Conservation (phyloP, 2,888 invertebrate species). For the Lasioglossum vierecki region DNA sequence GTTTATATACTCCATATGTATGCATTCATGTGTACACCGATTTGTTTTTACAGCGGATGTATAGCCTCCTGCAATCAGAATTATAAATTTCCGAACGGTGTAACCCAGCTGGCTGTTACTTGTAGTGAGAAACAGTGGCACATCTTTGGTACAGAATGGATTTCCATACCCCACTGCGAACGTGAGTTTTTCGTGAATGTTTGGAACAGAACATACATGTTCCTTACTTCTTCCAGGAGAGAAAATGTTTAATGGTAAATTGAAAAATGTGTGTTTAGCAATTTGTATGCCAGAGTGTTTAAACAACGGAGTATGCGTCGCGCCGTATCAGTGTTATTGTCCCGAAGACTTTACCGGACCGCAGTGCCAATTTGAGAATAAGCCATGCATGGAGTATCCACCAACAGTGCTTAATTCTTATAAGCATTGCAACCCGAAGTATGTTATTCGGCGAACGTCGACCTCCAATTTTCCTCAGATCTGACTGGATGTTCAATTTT, state of each 20-base stretch:
- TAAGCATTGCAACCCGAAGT: constrained; percentile 88
- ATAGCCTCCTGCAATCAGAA: constrained; percentile 84
- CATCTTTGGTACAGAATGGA: constrained; percentile 84
- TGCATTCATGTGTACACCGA: not conserved
- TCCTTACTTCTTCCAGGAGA: not conserved
- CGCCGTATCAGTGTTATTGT: constrained; percentile 91
- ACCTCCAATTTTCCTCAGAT: not conserved
- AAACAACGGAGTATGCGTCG: constrained; percentile 92
- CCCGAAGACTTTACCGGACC: constrained; percentile 89
- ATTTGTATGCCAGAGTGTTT: constrained; percentile 90
- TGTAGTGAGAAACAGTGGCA: constrained; percentile 85
- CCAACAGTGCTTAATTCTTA: constrained; percentile 88
- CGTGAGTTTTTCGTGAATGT: constrained; percentile 83
- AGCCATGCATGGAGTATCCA: constrained; percentile 89
- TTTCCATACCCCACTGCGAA: constrained; percentile 86
- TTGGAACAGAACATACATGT: not conserved
- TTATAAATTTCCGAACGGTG: constrained; percentile 86
- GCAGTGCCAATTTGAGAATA: constrained; percentile 90
- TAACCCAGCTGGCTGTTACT: constrained; percentile 83
- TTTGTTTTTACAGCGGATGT: constrained; percentile 83
- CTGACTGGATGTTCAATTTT: not conserved
- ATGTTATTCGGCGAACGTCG: constrained; percentile 78
- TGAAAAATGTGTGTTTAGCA: constrained; percentile 85
- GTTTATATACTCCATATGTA: not conserved
- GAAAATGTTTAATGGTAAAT: not conserved